Percentiles rank a stretch among this genome's conserved stretches.
phyloP scores from a whole-genome alignment of 1,140 invertebrate genomes.

The Octopus sinensis region DNA sequence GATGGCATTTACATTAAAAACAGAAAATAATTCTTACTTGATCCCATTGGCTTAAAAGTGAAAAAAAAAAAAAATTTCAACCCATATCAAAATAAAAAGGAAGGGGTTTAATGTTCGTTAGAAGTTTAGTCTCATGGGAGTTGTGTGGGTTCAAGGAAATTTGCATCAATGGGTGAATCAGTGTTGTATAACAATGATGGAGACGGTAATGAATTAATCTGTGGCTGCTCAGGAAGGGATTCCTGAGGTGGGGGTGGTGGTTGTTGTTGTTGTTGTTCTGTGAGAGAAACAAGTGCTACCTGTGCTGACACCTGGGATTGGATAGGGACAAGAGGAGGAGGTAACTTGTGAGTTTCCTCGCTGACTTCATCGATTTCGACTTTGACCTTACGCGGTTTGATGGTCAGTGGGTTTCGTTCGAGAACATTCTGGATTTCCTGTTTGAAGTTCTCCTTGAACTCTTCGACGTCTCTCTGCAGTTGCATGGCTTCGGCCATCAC shows the following conservation, averaged over 20 bases:
- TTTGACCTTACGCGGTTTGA: conserved; percentile 54
- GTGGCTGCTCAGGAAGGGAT: background rate
- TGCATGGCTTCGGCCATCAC: conserved; percentile 63
- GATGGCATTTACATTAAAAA: too few species aligned
- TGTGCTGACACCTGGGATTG: background rate
- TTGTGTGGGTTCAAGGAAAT: too few species aligned
- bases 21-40: too few species aligned
- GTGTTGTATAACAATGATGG: too few species aligned
- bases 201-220: too few species aligned
- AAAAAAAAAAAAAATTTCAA: too few species aligned
- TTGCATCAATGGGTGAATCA: too few species aligned
- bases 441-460: conserved; percentile 64
- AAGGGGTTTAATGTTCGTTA: too few species aligned
- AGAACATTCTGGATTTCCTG: conserved; percentile 44
- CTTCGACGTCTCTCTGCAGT: conserved; percentile 67
- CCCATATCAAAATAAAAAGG: too few species aligned
- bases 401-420: conserved; percentile 42
- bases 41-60: too few species aligned
- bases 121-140: too few species aligned
- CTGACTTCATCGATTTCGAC: conserved; percentile 49
- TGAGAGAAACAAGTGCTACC: background rate
- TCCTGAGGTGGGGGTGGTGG: background rate
- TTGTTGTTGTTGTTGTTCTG: background rate
- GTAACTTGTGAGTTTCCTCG: conserved; percentile 36
- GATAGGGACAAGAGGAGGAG: conserved; percentile 44